These are phyloP conservation scores for Nephrotoma appendiculata DNA, from an alignment of 2,888 invertebrate genomes.

Conservation along the genomic window DNA sequence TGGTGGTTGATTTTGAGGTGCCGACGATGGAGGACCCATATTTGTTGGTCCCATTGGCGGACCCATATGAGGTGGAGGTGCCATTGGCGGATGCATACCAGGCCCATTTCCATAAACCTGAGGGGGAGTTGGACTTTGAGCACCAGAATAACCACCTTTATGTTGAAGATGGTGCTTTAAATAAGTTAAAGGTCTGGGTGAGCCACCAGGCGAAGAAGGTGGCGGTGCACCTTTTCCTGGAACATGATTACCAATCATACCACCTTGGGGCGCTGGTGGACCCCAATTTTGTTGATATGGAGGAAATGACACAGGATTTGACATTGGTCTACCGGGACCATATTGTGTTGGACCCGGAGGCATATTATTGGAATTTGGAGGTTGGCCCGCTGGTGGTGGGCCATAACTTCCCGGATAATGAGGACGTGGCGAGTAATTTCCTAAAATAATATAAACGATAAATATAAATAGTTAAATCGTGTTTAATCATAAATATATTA, in stretches of 20 bases:
- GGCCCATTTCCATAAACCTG: conserved; percentile 36
- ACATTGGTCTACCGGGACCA: conserved; percentile 35
- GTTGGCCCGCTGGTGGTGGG: conserved; percentile 36
- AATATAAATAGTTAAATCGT: neutral
- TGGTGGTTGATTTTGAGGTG: conserved; percentile 34
- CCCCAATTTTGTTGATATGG: conserved; percentile 31
- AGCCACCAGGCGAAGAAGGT: conserved; percentile 34
- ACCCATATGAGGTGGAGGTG: conserved; percentile 40
- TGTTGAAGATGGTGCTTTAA: conserved; percentile 56
- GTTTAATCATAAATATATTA: conserved; percentile 12
- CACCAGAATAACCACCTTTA: conserved; percentile 46
- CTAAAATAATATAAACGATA: conserved; percentile 13
- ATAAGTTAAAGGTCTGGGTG: conserved; percentile 43
- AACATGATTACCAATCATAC: conserved; percentile 32
- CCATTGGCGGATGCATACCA: conserved; percentile 41
- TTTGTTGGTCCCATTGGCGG: conserved; percentile 48
- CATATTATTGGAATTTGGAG: conserved; percentile 23
- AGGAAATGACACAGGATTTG: conserved; percentile 39
- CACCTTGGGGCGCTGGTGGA: conserved; percentile 27
- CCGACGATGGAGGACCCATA: conserved; percentile 45
- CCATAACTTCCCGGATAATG: conserved; percentile 41
- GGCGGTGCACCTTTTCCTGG: conserved; percentile 30
- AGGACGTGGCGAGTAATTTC: conserved; percentile 34
- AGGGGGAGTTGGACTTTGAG: conserved; percentile 41
- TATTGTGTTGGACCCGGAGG: conserved; percentile 34